These are phyloP conservation scores for Pyrochroa serraticornis DNA, from an alignment of 2,888 invertebrate genomes.

Conservation along the genomic window DNA sequence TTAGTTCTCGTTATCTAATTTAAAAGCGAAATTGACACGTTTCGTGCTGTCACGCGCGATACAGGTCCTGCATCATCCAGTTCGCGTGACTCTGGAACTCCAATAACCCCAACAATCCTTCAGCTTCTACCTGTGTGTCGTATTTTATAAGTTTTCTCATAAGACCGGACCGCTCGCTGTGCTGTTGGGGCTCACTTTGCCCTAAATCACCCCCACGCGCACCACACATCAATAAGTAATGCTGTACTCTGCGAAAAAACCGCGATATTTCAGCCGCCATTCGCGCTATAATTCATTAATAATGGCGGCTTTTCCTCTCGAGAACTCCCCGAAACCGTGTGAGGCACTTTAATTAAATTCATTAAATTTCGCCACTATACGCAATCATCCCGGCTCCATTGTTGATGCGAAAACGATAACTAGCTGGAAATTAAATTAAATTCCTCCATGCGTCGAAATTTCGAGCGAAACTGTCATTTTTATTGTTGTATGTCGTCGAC, in stretches of 20 bases:
- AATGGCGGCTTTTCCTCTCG: slow-evolving; percentile 33
- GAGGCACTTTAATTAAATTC: slow-evolving; percentile 25
- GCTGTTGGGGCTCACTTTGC: slow-evolving; percentile 32
- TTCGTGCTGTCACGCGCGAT: too few species aligned
- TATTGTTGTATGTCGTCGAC: slow-evolving; percentile 16
- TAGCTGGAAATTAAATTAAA: slow-evolving; percentile 1
- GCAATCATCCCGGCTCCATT: slow-evolving; percentile 3
- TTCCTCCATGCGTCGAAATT: too few species aligned
- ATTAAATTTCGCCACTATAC: slow-evolving; percentile 10
- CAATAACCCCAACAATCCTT: not conserved
- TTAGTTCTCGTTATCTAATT: not conserved
- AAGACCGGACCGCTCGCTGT: slow-evolving; percentile 41
- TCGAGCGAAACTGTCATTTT: not conserved
- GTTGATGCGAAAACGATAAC: not conserved
- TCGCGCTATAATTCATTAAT: slow-evolving; percentile 35
- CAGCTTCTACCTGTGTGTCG: slow-evolving; percentile 30
- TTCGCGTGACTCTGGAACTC: not conserved
- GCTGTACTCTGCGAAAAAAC: slow-evolving; percentile 28
- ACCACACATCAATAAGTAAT: slow-evolving; percentile 39
- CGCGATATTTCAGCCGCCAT: slow-evolving; percentile 30
- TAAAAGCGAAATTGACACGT: too few species aligned
- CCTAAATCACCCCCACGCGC: slow-evolving; percentile 36
- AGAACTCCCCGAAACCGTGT: slow-evolving; percentile 2
- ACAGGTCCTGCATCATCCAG: not conserved
- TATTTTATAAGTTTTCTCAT: slow-evolving; percentile 48